Conservation (phyloP, 2,888 invertebrate genomes). For the Tachystola acroxantha region DNA sequence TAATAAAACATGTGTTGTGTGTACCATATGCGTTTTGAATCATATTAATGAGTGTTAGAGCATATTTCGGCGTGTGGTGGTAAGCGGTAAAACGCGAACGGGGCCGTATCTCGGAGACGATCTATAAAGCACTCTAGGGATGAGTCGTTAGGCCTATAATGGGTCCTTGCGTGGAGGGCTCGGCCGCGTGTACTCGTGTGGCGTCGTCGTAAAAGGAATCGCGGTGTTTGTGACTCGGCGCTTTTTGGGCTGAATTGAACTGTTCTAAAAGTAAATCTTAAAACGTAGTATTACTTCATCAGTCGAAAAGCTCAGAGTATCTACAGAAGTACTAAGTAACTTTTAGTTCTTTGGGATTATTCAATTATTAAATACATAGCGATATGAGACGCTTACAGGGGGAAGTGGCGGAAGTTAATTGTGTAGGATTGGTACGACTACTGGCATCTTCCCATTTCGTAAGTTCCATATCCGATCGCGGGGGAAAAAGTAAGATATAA, state of each 20-base stretch:
- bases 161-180: constrained; percentile 37
- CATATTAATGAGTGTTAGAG: constrained; percentile 58
- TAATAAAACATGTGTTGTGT: constrained; percentile 33
- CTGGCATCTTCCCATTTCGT: too few species aligned
- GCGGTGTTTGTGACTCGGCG: neutral
- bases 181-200: constrained; percentile 47
- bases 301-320: too few species aligned
- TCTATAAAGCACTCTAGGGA: constrained; percentile 50
- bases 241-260: neutral
- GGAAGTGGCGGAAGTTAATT: too few species aligned
- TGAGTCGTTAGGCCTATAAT: constrained; percentile 54
- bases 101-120: constrained; percentile 29
- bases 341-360: too few species aligned
- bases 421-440: too few species aligned
- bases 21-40: constrained; percentile 43
- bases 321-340: too few species aligned
- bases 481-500: too few species aligned
- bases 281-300: too few species aligned
- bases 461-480: too few species aligned
- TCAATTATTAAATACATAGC: too few species aligned
- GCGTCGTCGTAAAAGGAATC: constrained; percentile 42
- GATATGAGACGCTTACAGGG: too few species aligned
- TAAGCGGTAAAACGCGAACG: constrained; percentile 39
- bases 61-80: constrained; percentile 39
- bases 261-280: too few species aligned